These are phyloP conservation scores for Diplolepis rosae DNA, from an alignment of 2,888 invertebrate species.

Conservation along the genomic window DNA sequence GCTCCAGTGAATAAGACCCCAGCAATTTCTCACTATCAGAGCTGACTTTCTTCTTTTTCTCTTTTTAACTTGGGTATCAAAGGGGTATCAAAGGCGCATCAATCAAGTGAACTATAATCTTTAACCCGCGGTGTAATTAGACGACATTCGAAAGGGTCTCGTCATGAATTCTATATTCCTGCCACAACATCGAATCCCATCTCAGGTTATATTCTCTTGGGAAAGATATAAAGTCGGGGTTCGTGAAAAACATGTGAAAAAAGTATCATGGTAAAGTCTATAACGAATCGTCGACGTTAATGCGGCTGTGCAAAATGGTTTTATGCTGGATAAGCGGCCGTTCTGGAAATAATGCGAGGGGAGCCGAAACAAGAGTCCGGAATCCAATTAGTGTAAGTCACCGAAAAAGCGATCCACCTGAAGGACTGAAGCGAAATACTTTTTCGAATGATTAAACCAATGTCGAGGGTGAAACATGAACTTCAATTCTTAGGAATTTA, in stretches of 20 bases:
- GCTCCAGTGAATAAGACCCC: slow-evolving; percentile 38
- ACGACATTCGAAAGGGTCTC: slow-evolving; percentile 45
- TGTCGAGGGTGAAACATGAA: neutral
- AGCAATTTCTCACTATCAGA: slow-evolving; percentile 37
- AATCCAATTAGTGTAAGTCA: slow-evolving; percentile 30
- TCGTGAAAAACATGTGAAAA: slow-evolving; percentile 38
- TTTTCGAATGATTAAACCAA: neutral
- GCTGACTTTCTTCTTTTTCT: slow-evolving; percentile 21
- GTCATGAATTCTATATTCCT: slow-evolving; percentile 47
- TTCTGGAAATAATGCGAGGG: neutral
- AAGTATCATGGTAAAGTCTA: slow-evolving; percentile 27
- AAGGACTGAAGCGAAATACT: neutral
- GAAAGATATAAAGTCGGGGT: slow-evolving; percentile 41
- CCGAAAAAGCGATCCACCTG: slow-evolving; percentile 16
- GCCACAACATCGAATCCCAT: slow-evolving; percentile 41
- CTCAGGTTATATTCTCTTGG: slow-evolving; percentile 32
- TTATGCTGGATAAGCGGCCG: slow-evolving; percentile 9
- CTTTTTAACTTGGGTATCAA: slow-evolving; percentile 34
- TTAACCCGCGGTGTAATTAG: slow-evolving; percentile 43
- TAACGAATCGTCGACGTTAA: slow-evolving; percentile 35
- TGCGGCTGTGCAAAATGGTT: slow-evolving; percentile 3
- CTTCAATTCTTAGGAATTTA: neutral
- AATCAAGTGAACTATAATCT: slow-evolving; percentile 54
- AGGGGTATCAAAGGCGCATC: slow-evolving; percentile 52
- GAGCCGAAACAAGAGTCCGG: slow-evolving; percentile 4